Base-by-base conservation (phyloP, 2,113 vertebrate genomes). In the Lipophrys pholis region DNA sequence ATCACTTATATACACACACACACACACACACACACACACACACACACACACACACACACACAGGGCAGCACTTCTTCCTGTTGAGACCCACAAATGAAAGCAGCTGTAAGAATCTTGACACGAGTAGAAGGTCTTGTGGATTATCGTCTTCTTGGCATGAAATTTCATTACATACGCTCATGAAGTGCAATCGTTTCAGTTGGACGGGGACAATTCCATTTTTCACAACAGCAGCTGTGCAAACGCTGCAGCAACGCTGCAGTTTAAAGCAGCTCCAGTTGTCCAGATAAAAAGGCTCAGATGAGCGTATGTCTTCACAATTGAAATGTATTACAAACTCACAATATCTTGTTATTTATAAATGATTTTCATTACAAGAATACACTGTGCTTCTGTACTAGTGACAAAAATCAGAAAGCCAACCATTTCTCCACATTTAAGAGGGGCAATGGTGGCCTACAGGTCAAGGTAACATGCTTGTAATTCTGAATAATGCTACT, bases 171-270 rank as follows among this genome's bases (percentile, higher is more conserved):
- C 41, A 42, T 10, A 30, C 2, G 21, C 21, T 30, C 21, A 30
- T 30, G 2, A 30, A 30, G 21, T 30, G 21, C 21, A 57, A 39
- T 5, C 43, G 42, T 35, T 15, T 39, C 51, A 16, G 11, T 3
- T 7, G 12, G 11, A 50, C 41, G 38, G 35, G 35, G 12, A 5
- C 12, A 0, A 14, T 54, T 53, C 42, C 11, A 43, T 55, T 61
- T 51, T 51, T 9, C 16, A 56, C 48, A 74, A n/a, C 57, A 54
- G 70, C 46, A 74, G 58, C 46, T 59, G 51, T 45, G 46, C 45
- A 36, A 36, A 60, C 14, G 53, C 35, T 62, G 57, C 12, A 53
- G 42, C 51, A 46, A 43, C 42, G 43, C 8, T 5, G 12, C 36
- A 55, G 11, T 30, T 30, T 30, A 30, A 30, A 30, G 21, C 4